Conservation (phyloP, 2,113 vertebrate genomes). For the Eptesicus fuscus region DNA sequence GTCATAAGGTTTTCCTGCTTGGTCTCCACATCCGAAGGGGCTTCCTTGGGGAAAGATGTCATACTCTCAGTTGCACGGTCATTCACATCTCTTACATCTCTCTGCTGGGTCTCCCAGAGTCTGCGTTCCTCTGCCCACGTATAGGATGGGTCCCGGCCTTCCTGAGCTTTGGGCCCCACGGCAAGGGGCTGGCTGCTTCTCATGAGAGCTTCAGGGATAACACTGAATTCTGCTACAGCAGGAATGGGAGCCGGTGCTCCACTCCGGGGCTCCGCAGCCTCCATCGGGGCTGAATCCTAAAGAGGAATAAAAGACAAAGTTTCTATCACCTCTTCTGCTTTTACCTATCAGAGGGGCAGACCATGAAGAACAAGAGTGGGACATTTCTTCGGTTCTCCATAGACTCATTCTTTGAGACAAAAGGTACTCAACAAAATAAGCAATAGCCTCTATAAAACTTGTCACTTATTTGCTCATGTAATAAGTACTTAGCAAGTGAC, state of each 20-base stretch:
- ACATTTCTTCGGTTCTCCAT: neutral
- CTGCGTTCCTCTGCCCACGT: neutral
- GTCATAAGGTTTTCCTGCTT: neutral
- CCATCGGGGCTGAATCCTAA: slow-evolving; percentile 79
- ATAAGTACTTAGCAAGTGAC: neutral
- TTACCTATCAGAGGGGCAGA: neutral
- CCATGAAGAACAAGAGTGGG: neutral
- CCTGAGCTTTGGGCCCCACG: neutral
- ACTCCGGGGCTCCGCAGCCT: slow-evolving; percentile 69
- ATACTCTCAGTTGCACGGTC: fast-evolving
- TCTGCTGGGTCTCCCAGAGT: neutral
- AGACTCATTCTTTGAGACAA: neutral
- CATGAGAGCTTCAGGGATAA: neutral
- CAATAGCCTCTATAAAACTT: neutral
- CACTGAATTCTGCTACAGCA: neutral
- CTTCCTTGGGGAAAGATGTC: neutral
- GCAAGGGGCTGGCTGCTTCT: slow-evolving; percentile 50
- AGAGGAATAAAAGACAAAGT: slow-evolving; percentile 25
- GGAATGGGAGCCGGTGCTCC: slow-evolving; percentile 30
- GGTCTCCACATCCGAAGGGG: neutral
- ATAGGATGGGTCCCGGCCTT: slow-evolving; percentile 8
- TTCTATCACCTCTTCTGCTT: neutral
- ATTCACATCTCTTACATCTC: neutral
- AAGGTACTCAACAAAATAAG: neutral
- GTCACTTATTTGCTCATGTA: neutral